These are phyloP conservation scores for Nothura maculosa DNA, from an alignment of 2,797 vertebrate species.

Conservation along the genomic window DNA sequence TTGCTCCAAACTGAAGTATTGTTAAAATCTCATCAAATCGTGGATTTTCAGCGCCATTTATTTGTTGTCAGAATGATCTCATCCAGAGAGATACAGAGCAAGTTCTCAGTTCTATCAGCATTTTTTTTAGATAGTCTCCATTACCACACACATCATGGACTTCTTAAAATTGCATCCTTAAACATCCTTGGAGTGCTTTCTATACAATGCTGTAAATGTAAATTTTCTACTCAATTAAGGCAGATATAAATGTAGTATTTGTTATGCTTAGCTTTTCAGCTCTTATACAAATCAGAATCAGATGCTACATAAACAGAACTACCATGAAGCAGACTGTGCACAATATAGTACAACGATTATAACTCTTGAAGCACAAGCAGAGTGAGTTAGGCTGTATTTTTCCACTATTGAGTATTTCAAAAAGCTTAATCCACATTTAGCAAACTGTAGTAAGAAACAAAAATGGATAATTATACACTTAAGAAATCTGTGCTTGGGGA, in stretches of 20 bases:
- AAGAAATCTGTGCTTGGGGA: not conserved
- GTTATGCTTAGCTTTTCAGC: not conserved
- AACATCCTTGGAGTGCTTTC: not conserved
- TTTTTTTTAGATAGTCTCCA: not conserved
- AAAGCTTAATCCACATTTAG: not conserved
- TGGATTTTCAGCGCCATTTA: not conserved
- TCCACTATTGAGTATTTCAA: not conserved
- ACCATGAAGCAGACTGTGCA: not conserved
- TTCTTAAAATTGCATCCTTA: not conserved
- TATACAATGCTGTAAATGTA: not conserved
- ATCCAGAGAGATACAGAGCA: too few relatives aligned
- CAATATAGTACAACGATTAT: not conserved
- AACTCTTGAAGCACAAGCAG: not conserved
- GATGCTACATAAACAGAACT: not conserved
- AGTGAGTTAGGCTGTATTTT: not conserved
- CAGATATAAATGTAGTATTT: not conserved
- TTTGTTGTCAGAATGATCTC: not conserved
- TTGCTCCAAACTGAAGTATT: not conserved
- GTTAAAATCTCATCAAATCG: not conserved
- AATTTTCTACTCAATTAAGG: not conserved
- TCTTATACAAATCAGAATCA: not conserved
- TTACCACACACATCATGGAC: not conserved
- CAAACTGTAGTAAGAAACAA: not conserved
- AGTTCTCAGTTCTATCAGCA: not conserved
- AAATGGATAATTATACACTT: rapidly evolving